phyloP scores from a whole-genome alignment of 2,888 invertebrate species.

The Tipula unca region DNA sequence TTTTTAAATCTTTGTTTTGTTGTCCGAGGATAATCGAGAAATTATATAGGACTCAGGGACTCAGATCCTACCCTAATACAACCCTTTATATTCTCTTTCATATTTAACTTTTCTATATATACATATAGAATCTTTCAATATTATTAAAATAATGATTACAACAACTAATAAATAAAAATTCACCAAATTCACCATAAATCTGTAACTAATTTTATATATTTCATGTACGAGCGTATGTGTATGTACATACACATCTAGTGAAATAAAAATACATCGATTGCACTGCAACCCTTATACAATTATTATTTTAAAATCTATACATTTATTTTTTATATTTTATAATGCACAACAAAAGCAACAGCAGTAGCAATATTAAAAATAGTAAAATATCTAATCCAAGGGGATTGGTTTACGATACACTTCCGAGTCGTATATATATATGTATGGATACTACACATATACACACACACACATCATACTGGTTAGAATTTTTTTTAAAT shows the following conservation, averaged over 20 bases:
- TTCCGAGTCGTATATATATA: background rate
- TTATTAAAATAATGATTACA: background rate
- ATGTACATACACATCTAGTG: background rate
- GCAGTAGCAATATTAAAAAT: background rate
- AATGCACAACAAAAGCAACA: background rate
- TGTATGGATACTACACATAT: background rate
- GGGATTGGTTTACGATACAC: conserved; percentile 8
- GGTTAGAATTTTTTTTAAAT: background rate
- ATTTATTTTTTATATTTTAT: background rate
- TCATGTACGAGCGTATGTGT: background rate
- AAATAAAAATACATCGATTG: background rate
- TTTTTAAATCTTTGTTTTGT: background rate
- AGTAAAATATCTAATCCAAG: background rate
- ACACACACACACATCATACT: background rate
- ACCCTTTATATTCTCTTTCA: background rate
- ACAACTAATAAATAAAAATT: background rate
- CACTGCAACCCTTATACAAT: background rate
- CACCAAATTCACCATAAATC: background rate
- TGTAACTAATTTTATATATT: background rate
- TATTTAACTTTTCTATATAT: background rate
- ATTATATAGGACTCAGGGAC: background rate
- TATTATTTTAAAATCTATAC: background rate
- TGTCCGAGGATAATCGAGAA: background rate
- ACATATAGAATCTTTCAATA: background rate
- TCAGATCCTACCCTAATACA: background rate